These are phyloP conservation scores for Triops cancriformis DNA, from an alignment of 1,140 invertebrate species.

Conservation along the genomic window DNA sequence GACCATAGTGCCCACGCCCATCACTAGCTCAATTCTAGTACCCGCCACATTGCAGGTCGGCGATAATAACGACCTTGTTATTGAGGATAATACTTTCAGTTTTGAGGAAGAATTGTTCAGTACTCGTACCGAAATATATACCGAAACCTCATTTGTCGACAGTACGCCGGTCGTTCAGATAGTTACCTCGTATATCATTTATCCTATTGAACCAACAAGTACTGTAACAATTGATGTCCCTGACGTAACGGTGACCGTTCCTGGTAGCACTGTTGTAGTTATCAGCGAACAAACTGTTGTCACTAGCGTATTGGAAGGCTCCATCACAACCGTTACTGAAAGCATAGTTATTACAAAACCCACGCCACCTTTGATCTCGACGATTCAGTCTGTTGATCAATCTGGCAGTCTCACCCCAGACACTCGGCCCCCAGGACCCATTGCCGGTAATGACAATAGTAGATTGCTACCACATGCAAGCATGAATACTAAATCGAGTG, in stretches of 20 bases:
- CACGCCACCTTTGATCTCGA: not conserved
- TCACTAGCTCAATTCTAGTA: not conserved
- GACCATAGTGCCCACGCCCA: not conserved
- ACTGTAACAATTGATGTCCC: no score
- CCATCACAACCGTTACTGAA: not conserved
- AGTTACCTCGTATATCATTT: no score
- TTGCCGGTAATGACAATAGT: not conserved
- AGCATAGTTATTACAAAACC: not conserved
- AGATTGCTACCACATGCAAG: no score
- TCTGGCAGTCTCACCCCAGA: not conserved
- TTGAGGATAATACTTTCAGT: not conserved
- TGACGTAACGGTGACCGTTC: not conserved
- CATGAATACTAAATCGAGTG: no score
- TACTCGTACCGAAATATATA: no score
- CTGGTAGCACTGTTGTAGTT: not conserved
- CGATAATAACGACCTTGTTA: not conserved
- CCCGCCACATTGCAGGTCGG: not conserved
- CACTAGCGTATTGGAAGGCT: not conserved
- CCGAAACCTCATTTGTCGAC: no score
- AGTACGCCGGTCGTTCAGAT: no score
- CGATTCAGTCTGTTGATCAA: not conserved
- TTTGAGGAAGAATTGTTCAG: not conserved
- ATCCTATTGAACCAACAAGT: no score
- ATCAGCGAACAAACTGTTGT: not conserved
- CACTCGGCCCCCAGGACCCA: not conserved